These are phyloP conservation scores for Xestoiulus laeticollis DNA, from an alignment of 2,888 invertebrate genomes.

Conservation along the genomic window DNA sequence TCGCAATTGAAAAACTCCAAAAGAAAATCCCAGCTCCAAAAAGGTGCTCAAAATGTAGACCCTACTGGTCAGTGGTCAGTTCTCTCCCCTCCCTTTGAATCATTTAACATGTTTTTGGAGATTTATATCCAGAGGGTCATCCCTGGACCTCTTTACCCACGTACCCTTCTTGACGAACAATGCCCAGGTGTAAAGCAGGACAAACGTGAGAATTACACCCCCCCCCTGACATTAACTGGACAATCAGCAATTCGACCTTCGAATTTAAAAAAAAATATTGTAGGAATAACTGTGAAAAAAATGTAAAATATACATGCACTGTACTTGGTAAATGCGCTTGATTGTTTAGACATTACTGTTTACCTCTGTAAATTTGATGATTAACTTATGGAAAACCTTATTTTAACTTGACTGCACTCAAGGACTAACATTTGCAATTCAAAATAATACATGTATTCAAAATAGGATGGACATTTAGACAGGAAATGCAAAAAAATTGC, in stretches of 20 bases:
- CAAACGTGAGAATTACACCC: background rate
- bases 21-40: background rate
- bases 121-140: constrained; percentile 4
- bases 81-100: background rate
- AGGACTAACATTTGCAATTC: background rate
- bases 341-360: too few relatives aligned
- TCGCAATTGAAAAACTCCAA: background rate
- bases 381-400: too few relatives aligned
- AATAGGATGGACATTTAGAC: background rate
- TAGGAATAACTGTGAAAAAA: background rate
- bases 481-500: background rate
- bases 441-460: background rate
- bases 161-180: background rate
- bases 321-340: too few relatives aligned
- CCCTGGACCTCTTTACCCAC: background rate
- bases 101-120: constrained; percentile 7
- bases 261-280: background rate
- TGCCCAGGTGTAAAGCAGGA: background rate
- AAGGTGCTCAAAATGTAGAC: background rate
- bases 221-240: background rate
- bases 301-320: background rate
- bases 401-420: too few relatives aligned
- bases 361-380: too few relatives aligned
- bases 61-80: background rate
- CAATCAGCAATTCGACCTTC: background rate